Base-by-base conservation (phyloP, 2,888 invertebrate species). In the Drosophila niveifrons region DNA sequence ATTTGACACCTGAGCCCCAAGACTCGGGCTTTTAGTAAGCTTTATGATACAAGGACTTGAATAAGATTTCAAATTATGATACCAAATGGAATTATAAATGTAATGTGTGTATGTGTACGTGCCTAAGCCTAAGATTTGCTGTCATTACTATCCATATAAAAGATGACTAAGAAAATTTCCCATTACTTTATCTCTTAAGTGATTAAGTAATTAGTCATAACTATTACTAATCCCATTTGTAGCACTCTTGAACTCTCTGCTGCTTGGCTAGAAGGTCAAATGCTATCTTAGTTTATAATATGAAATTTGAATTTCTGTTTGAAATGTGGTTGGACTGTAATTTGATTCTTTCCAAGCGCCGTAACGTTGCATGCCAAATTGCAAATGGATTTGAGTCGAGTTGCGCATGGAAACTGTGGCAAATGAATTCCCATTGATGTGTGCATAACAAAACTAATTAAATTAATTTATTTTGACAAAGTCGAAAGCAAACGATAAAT, bases 401-500 rank as follows among this genome's bases (percentile, higher is more conserved):
- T 51, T 56, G 59, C 31, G 31, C 55, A 28, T 65, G 48, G 57
- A 50, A 78, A 76, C 86, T 80, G 57, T 69, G 55, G 13, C 66
- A 51, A 82, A 80, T 80, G 28, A 71, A 67, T 64, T 73, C 51
- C 7, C 41, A 52, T 48, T 44, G 36, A 48, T 51, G 43, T 51
- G 43, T 57, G 66, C 57, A 66, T 51, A 51, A 15, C 48, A 57
- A 51, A 72, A 57, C 47, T 53, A 64, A 64, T 66, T 56, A 13
- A 56, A 73, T 71, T 80, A 58, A 75, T 69, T 82, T 55, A 58
- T n/a, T 47, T 72, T 67, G 65, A 53, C 50, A 64, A 68, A 66
- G 36, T 47, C 29, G 23, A 41, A 46, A 51, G 29, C 52, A 6
- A 41, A 53, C 36, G 53, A 46, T 58, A 29, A 66, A 58, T 56